Evolutionary conservation across 2,797 vertebrate genomes (phyloP).

Genomic region (Trichosurus vulpecula): DNA sequence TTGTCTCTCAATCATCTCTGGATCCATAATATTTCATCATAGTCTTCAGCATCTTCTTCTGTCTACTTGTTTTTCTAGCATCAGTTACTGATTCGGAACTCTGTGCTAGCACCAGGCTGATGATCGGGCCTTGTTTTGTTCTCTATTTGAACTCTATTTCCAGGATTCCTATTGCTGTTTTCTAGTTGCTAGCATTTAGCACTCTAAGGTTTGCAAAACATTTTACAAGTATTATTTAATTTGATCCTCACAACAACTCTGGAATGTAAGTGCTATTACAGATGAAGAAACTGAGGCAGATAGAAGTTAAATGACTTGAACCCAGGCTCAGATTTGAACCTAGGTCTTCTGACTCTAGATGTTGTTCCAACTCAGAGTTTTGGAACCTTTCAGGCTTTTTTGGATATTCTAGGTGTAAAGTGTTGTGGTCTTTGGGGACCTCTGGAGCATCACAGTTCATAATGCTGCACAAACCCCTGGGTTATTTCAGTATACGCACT

Average conservation of each 20-base stretch:
- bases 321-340: neutral
- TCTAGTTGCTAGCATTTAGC: neutral
- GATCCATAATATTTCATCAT: too few species aligned
- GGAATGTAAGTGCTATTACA: neutral
- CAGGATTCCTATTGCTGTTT: too few species aligned
- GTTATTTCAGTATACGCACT: neutral
- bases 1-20: too few species aligned
- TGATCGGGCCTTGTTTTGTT: too few species aligned
- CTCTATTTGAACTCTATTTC: neutral
- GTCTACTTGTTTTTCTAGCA: too few species aligned
- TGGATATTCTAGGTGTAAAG: neutral
- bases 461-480: neutral
- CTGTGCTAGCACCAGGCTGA: neutral
- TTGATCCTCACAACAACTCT: neutral
- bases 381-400: neutral
- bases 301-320: neutral
- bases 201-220: neutral
- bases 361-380: neutral
- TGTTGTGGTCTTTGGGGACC: neutral
- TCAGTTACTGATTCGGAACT: neutral
- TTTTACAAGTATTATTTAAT: neutral
- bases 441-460: neutral
- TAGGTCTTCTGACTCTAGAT: neutral
- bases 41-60: too few species aligned
- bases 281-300: neutral